These are phyloP conservation scores for Lasioglossum zephyrum DNA, from an alignment of 2,888 invertebrate genomes.

Conservation along the genomic window DNA sequence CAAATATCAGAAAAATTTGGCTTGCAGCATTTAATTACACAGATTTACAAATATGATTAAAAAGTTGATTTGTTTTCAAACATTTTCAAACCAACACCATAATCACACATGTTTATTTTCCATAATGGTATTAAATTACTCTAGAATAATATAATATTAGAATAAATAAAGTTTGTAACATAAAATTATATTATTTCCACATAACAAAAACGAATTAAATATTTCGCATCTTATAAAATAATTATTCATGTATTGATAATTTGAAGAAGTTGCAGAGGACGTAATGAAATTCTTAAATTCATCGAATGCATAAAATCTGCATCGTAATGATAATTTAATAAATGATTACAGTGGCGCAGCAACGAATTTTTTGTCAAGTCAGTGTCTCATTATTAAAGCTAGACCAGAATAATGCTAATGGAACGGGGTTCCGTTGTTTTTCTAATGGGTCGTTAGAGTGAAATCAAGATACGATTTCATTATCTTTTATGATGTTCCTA, in stretches of 20 bases:
- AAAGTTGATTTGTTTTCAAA: neutral
- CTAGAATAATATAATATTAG: no score
- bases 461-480: constrained; percentile 32
- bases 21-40: neutral
- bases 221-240: no score
- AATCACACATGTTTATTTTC: no score
- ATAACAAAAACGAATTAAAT: no score
- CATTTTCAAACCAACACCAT: neutral
- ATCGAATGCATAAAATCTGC: no score
- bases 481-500: constrained; percentile 21
- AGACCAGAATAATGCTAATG: neutral
- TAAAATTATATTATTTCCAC: neutral
- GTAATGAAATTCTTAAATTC: no score
- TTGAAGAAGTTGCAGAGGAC: no score
- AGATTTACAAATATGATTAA: neutral
- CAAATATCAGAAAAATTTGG: neutral
- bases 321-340: neutral
- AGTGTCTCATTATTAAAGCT: neutral
- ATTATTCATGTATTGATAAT: no score
- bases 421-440: constrained; percentile 26
- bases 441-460: constrained; percentile 32
- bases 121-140: no score
- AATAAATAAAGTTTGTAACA: neutral
- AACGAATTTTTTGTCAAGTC: neutral
- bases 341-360: neutral